Conservation (phyloP, 2,797 vertebrate species). For the Ptychobarbus kaznakovi region DNA sequence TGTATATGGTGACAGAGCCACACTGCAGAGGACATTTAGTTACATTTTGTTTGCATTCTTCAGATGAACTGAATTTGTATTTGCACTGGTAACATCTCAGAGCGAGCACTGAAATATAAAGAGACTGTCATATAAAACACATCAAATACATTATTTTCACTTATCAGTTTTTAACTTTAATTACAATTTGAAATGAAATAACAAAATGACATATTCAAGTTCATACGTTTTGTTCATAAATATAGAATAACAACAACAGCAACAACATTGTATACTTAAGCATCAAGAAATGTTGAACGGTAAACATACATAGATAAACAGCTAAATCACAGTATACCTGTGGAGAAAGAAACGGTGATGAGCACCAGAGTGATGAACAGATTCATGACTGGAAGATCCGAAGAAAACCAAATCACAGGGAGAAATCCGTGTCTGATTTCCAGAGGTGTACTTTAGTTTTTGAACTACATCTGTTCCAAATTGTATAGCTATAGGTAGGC, state of each 20-base stretch:
- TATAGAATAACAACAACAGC: not conserved
- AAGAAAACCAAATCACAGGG: not conserved
- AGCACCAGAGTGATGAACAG: not conserved
- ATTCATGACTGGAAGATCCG: not conserved
- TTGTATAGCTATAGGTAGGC: not conserved
- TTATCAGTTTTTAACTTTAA: not conserved
- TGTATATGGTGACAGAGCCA: constrained; percentile 10
- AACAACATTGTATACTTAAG: not conserved
- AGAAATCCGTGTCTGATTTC: not conserved
- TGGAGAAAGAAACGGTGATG: not conserved
- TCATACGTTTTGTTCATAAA: not conserved
- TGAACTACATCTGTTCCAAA: not conserved
- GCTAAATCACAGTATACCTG: not conserved
- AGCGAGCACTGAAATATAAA: not conserved
- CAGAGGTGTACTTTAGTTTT: not conserved
- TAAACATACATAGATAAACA: not conserved
- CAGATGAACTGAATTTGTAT: constrained; percentile 7
- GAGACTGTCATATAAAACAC: not conserved
- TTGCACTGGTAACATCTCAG: not conserved
- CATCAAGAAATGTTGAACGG: not conserved
- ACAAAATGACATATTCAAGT: not conserved
- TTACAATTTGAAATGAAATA: not conserved
- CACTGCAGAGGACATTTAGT: constrained; percentile 15
- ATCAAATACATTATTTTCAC: not conserved
- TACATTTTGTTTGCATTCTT: not conserved